Evolutionary conservation across 1,140 invertebrate genomes (phyloP).

Genomic region (Parasteatoda tepidariorum): DNA sequence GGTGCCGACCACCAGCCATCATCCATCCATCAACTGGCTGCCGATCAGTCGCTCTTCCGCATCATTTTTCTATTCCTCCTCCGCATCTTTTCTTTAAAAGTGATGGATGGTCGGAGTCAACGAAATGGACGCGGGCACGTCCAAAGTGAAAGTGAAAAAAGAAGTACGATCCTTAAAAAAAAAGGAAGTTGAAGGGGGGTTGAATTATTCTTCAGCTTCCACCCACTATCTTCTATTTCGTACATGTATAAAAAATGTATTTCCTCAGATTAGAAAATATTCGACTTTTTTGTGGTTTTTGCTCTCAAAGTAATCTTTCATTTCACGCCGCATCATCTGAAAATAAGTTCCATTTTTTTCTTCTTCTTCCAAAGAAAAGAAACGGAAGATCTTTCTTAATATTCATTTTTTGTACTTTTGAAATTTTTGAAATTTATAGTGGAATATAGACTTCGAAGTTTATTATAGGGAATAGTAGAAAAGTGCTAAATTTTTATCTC

Average conservation of each 20-base stretch:
- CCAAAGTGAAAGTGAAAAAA: slow-evolving; percentile 34
- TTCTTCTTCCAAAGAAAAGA: too few species aligned
- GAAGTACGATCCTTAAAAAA: too few species aligned
- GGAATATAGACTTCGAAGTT: too few species aligned
- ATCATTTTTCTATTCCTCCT: slow-evolving; percentile 59
- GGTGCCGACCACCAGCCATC: slow-evolving; percentile 49
- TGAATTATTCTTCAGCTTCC: not conserved
- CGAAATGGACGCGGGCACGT: slow-evolving; percentile 52
- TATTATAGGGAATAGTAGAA: too few species aligned
- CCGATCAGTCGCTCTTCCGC: slow-evolving; percentile 53
- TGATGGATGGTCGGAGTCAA: slow-evolving; percentile 53
- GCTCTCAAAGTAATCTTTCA: slow-evolving; percentile 23
- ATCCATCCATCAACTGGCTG: slow-evolving; percentile 53
- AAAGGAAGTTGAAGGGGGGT: not conserved
- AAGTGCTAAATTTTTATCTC: too few species aligned
- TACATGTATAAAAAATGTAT: not conserved
- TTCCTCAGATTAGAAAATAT: slow-evolving; percentile 42
- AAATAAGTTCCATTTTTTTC: too few species aligned
- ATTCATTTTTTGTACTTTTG: too few species aligned
- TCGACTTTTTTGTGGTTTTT: slow-evolving; percentile 47
- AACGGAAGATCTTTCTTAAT: not conserved
- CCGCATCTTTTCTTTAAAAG: slow-evolving; percentile 12
- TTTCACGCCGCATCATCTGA: too few species aligned
- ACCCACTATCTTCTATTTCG: not conserved
- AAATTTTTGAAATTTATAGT: too few species aligned